phyloP scores from a whole-genome alignment of 2,888 invertebrate species.

The Drosophila nr. perissopoda region DNA sequence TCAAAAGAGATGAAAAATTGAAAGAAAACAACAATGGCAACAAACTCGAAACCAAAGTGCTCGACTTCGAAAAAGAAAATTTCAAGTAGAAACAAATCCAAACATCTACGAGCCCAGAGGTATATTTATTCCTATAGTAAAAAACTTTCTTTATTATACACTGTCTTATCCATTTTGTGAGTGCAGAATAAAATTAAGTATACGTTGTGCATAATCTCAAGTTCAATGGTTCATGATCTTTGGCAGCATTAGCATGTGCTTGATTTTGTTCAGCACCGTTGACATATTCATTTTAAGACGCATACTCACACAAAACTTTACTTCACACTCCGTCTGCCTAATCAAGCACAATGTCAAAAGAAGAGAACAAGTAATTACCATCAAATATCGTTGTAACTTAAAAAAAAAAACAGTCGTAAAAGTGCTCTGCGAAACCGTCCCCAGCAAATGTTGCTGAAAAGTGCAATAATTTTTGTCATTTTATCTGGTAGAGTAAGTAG shows the following conservation, averaged over 20 bases:
- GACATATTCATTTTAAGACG: constrained; percentile 40
- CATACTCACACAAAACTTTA: constrained; percentile 18
- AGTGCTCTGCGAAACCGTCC: neutral
- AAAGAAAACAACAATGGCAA: constrained; percentile 3
- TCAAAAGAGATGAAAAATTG: constrained; percentile 40
- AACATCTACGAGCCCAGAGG: too few species aligned
- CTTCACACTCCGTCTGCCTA: neutral
- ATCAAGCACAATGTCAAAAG: constrained; percentile 2
- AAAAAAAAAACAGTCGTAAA: constrained; percentile 23
- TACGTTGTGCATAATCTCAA: neutral
- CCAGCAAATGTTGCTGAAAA: constrained; percentile 51
- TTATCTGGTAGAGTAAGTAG: constrained; percentile 42
- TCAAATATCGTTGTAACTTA: constrained; percentile 41
- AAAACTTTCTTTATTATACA: constrained; percentile 2
- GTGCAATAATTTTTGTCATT: constrained; percentile 53
- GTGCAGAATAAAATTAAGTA: neutral
- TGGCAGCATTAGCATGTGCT: constrained; percentile 22
- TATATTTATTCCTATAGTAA: neutral
- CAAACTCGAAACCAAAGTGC: neutral
- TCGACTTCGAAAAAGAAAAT: constrained; percentile 14
- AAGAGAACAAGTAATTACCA: constrained; percentile 47
- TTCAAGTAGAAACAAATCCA: constrained; percentile 32
- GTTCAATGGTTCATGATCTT: constrained; percentile 30
- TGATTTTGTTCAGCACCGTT: constrained; percentile 17
- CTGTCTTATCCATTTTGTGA: neutral